phyloP scores from a whole-genome alignment of 1,140 invertebrate species.

The Schlechtendalia chinensis region DNA sequence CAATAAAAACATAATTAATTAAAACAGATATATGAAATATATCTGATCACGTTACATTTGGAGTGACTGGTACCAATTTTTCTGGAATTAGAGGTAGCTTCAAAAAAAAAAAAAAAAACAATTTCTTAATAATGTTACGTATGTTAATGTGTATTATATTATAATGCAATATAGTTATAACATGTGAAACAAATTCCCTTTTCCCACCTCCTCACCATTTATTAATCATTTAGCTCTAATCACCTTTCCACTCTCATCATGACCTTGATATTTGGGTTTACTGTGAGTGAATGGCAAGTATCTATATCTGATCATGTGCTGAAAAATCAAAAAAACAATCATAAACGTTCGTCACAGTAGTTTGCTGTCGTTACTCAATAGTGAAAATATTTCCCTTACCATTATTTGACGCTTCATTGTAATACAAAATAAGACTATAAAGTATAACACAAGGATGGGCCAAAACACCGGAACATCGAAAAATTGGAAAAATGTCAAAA shows the following conservation, averaged over 20 bases:
- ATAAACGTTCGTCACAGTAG: not conserved
- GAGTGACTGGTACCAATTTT: constrained; percentile 28
- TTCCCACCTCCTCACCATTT: constrained; percentile 48
- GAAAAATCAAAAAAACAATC: constrained; percentile 60
- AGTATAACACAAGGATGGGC: constrained; percentile 99
- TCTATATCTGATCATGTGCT: constrained; percentile 99
- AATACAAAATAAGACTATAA: constrained; percentile 95
- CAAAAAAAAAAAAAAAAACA: constrained; percentile 32
- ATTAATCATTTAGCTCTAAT: constrained; percentile 58
- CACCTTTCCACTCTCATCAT: constrained; percentile 62
- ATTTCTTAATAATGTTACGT: not conserved
- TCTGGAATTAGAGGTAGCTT: constrained; percentile 34
- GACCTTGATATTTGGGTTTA: constrained; percentile 86
- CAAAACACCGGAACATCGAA: constrained; percentile 99
- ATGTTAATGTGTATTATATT: not conserved
- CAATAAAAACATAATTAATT: constrained; percentile 38
- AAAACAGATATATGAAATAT: not conserved
- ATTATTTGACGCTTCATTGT: constrained; percentile 99
- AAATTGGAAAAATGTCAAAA: constrained; percentile 95
- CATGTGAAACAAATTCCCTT: constrained; percentile 47
- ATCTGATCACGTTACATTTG: constrained; percentile 40
- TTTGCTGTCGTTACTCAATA: not conserved
- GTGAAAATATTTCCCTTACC: constrained; percentile 62
- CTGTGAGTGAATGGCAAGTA: constrained; percentile 98
- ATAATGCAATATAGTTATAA: not conserved